Evolutionary conservation across 2,888 invertebrate genomes (phyloP), one percentile per base, ranked within the genome.

Genomic region (Cantharis rustica): DNA sequence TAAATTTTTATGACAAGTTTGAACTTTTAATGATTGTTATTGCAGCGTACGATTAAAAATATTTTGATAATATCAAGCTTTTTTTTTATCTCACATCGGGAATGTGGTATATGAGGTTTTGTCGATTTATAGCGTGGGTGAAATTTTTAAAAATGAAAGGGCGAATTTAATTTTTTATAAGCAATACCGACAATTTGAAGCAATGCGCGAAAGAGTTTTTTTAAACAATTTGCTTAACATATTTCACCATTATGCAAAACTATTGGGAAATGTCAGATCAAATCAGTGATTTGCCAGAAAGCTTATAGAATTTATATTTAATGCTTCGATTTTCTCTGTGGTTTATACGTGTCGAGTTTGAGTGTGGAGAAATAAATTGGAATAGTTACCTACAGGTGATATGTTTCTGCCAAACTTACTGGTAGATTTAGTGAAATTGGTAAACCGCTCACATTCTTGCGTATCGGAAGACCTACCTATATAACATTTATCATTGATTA

Each of bases 281-380:
- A 13, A 23, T 23, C 64, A 20, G 64, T 66, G 64, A 66, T 66
- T 66, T 66, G 20, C 23, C n/a, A 20, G 23, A 66, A 66, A 16
- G 64, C 64, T 66, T 20, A 20, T 20, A n/a, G 23, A 66, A 23
- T 66, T 66, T 66, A 20, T 66, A 66, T 66, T 66, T 66, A 66
- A 66, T 66, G 64, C 16, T 66, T 66, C 64, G 64, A 66, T 66
- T 16, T 66, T 66, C 47, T 47, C 64, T 17, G 64, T 66, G 20
- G 64, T 66, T 66, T 66, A 66, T 66, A 66, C 64, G 64, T 66
- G 64, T 66, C 64, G 64, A 66, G 64, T 66, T 66, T 66, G 47
- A 47, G 47, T 47, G 47, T 66, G 23, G 64, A 66, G 64, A 66
- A 66, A 66, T 66, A 66, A 66, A 66, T 66, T 66, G 64, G 17